A percentile compares a stretch with the other conserved stretches of the same genome.
Evolutionary conservation across 2,113 vertebrate species (phyloP).

Genomic region (Microcebus jonahi): DNA sequence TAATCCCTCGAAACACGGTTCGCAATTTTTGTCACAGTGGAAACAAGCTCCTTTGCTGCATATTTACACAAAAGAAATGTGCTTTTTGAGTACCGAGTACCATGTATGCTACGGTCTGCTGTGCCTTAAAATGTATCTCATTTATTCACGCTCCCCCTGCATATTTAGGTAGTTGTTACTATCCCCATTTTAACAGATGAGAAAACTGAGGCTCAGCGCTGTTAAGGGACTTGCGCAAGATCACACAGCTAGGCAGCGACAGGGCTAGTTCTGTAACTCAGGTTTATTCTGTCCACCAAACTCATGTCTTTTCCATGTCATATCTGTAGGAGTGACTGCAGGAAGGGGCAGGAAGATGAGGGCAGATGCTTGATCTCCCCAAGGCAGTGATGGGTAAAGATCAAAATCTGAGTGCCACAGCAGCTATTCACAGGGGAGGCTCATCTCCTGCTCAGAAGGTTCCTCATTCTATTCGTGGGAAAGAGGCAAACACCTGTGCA

Average conservation of each 20-base stretch:
- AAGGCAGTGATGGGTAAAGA: neutral
- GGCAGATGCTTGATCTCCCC: neutral
- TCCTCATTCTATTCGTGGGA: neutral
- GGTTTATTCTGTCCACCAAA: neutral
- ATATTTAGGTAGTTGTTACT: neutral
- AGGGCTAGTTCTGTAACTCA: neutral
- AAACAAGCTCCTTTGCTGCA: neutral
- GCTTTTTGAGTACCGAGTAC: neutral
- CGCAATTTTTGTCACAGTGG: neutral
- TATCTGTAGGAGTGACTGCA: neutral
- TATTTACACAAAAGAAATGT: neutral
- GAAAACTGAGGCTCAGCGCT: neutral
- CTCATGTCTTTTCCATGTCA: neutral
- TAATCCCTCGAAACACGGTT: neutral
- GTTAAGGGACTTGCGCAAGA: neutral
- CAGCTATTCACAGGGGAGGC: neutral
- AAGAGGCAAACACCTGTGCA: neutral
- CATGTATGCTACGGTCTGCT: neutral
- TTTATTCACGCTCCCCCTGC: neutral
- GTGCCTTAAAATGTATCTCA: neutral
- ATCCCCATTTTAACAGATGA: too few species aligned
- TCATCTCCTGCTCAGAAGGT: neutral
- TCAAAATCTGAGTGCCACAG: neutral
- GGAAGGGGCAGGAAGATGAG: neutral
- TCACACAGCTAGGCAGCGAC: neutral